Conservation (phyloP, 2,797 vertebrate species). For the Centropyge bicolor region DNA sequence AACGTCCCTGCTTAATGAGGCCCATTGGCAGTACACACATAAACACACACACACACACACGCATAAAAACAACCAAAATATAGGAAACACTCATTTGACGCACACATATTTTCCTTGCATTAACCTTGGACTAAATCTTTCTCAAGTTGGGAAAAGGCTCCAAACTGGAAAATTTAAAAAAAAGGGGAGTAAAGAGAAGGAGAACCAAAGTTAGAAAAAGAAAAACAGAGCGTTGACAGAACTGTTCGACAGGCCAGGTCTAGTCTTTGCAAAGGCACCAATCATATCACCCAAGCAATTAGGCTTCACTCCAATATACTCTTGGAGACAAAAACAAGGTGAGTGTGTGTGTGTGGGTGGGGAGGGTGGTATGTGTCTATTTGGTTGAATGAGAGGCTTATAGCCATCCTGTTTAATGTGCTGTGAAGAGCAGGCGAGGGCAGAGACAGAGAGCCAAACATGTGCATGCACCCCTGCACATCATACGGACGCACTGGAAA, state of each 20-base stretch:
- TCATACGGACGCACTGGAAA: constrained; percentile 38
- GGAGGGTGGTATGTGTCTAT: constrained; percentile 54
- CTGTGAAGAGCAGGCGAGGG: constrained; percentile 80
- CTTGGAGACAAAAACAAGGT: constrained; percentile 70
- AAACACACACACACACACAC: constrained; percentile 28
- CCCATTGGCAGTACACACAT: constrained; percentile 53
- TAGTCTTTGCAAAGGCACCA: constrained; percentile 47
- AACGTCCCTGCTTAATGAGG: constrained; percentile 60
- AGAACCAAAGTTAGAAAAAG: constrained; percentile 1
- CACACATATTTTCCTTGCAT: constrained; percentile 28
- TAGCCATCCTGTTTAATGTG: constrained; percentile 78
- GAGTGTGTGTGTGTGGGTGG: constrained; percentile 49
- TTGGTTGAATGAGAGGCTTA: constrained; percentile 62
- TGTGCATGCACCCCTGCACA: constrained; percentile 43
- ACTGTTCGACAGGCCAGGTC: constrained; percentile 11
- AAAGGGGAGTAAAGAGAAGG: background rate
- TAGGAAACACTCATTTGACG: constrained; percentile 17
- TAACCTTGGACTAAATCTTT: constrained; percentile 47
- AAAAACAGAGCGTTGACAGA: constrained; percentile 10
- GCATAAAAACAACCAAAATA: constrained; percentile 22
- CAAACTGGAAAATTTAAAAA: background rate
- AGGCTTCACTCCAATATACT: constrained; percentile 62
- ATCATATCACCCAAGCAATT: constrained; percentile 67
- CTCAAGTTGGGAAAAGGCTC: background rate
- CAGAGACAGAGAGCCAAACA: constrained; percentile 55